phyloP scores from a whole-genome alignment of 2,888 invertebrate species.

The Lasioglossum vierecki region DNA sequence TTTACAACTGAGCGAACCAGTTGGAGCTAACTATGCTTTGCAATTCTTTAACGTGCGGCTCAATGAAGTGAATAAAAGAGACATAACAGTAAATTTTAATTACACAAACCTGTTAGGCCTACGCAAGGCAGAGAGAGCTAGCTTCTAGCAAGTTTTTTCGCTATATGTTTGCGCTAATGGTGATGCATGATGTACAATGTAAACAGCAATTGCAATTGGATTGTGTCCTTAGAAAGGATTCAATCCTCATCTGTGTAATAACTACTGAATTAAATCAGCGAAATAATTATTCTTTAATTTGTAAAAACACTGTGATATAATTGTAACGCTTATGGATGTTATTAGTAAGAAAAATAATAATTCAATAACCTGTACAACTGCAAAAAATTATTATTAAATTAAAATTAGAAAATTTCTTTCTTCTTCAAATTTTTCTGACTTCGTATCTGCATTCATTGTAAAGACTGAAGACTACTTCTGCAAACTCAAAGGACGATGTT shows the following conservation, averaged over 20 bases:
- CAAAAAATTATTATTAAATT: not conserved
- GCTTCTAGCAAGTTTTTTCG: not conserved
- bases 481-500: not conserved
- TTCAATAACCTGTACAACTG: not conserved
- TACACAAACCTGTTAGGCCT: slow-evolving; percentile 14
- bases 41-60: not conserved
- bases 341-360: not conserved
- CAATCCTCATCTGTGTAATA: not conserved
- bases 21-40: slow-evolving; percentile 11
- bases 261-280: not conserved
- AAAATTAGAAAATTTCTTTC: not conserved
- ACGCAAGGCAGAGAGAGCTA: not conserved
- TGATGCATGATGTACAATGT: not conserved
- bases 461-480: not conserved
- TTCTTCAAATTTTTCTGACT: not conserved
- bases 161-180: not conserved
- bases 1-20: not conserved
- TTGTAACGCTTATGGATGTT: not conserved
- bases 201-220: not conserved
- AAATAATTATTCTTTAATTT: not conserved
- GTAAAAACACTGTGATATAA: not conserved
- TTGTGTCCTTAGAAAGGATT: not conserved
- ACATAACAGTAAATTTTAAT: slow-evolving; percentile 16
- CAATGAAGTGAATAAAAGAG: not conserved
- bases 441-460: not conserved